Evolutionary conservation across 1,140 invertebrate genomes (phyloP), one percentile per base, ranked within the genome.

Genomic region (Ceratina calcarata): DNA sequence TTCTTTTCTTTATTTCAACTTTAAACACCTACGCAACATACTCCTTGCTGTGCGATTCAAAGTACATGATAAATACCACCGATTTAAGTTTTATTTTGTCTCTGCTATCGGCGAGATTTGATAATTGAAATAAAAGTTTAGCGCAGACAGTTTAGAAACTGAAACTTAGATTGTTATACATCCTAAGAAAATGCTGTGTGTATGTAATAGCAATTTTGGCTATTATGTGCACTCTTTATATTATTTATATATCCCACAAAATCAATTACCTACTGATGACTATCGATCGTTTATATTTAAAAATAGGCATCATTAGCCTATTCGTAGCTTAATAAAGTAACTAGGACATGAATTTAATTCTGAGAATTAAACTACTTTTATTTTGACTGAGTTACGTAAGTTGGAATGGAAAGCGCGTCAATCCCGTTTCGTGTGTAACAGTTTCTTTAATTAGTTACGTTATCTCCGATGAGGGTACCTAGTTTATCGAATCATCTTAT

Each of bases 391-490:
- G 58, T 78, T 78, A 51, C 32, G 58, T 22, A 78, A 78, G 32
- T n/a, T 16, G 67, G 51, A 78, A 78, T 71, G 67, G 75, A 78
- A 78, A 78, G 75, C 32, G 60, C 16, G 67, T 78, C 62, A 32
- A 78, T 71, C 67, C 37, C 27, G 75, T 55, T 61, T 60, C 58
- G 27, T 32, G 67, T 62, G 75, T 24, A 24, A 71, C 67, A n/a
- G 67, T 78, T 71, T 78, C 67, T 78, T 70, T 78, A 78, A 78
- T 78, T 78, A 68, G 75, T 32, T 18, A 0, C 12, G 58, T 70
- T 78, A 78, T 71, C n/a, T 66, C 22, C 58, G 3, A 27, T 1
- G 15, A 4, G 1, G 37, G n/a, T 16, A 20, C 53, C 22, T 15
- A 15, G 57, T 62, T 55, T 64, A 15, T 49, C 32, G 15, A 0